Evolutionary conservation across 1,140 invertebrate genomes (phyloP), one percentile per base, ranked within the genome.

Genomic region (Drosophila pallidifrons): DNA sequence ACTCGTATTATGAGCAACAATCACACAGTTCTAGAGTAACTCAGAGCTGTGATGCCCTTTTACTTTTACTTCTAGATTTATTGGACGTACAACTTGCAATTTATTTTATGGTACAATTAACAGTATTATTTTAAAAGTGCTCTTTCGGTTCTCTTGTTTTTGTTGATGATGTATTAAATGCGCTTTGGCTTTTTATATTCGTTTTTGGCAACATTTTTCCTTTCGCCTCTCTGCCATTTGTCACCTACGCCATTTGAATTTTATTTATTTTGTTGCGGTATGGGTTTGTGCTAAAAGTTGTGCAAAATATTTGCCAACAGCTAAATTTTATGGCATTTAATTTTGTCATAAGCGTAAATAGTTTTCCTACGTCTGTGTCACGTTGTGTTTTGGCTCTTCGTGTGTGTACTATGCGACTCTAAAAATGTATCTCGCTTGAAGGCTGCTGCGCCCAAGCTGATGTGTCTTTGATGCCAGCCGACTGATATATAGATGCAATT

Each of bases 261-360:
- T 43, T 63, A 32, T 66, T 63, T 61, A 47, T 74, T 58, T 82
- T 15, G 61, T 15, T 75, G 7, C 8, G 35, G 2, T 38, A 10
- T 72, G 54, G 65, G 75, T 66, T 58, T 16, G 64, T 51, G 83
- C 82, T 81, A 85, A 86, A 81, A 78, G 60, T 79, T 72, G 66
- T 81, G 83, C 85, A 70, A 88, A 88, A 83, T 81, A 71, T 73
- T 87, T 80, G 75, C 68, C 75, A 88, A 79, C 72, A 63, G 63
- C 76, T 57, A 83, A 67, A 78, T 88, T 88, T 89, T 83, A 89
- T 83, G 77, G 83, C 77, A 81, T 78, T 88, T 88, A 83, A 89
- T 87, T 87, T 88, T 88, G 82, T 87, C 82, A 85, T 73, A 80
- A 83, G 66, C 67, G 75, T 75, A 81, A 81, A 86, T 81, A 75